phyloP scores from a whole-genome alignment of 2,797 vertebrate genomes.

The Oreochromis mossambicus region DNA sequence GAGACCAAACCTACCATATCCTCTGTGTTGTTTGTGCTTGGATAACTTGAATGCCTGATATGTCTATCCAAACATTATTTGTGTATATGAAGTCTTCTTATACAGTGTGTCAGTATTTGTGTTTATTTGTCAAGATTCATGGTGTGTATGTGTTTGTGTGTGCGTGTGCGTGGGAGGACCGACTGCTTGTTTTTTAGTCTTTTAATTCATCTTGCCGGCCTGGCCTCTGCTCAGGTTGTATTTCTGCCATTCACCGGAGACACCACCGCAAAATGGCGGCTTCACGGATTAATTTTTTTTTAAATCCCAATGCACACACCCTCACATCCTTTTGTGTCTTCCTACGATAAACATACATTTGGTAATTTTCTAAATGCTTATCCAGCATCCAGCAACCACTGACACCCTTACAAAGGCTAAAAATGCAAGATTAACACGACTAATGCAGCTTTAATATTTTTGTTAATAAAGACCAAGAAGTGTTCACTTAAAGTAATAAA shows the following conservation, averaged over 20 bases:
- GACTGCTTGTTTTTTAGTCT: slow-evolving; percentile 1
- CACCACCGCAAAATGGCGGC: not conserved
- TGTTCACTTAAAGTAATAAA: not conserved
- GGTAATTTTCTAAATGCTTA: not conserved
- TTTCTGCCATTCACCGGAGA: not conserved
- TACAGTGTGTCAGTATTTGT: not conserved
- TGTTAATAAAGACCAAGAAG: not conserved
- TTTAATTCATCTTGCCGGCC: slow-evolving; percentile 17
- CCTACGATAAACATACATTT: not conserved
- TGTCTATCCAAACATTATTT: not conserved
- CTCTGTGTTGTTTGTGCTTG: not conserved
- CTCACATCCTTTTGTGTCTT: not conserved
- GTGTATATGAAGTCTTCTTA: not conserved
- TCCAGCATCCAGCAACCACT: not conserved
- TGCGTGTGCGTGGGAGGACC: not conserved
- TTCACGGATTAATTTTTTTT: not conserved
- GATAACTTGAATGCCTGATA: not conserved
- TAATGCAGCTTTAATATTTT: not conserved
- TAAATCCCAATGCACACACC: not conserved
- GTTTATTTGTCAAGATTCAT: not conserved
- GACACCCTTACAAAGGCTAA: not conserved
- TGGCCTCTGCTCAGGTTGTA: not conserved
- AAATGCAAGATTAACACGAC: not conserved
- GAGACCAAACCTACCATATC: not conserved
- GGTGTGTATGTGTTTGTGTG: not conserved